phyloP scores from a whole-genome alignment of 2,797 vertebrate species.

The Platalea minor region DNA sequence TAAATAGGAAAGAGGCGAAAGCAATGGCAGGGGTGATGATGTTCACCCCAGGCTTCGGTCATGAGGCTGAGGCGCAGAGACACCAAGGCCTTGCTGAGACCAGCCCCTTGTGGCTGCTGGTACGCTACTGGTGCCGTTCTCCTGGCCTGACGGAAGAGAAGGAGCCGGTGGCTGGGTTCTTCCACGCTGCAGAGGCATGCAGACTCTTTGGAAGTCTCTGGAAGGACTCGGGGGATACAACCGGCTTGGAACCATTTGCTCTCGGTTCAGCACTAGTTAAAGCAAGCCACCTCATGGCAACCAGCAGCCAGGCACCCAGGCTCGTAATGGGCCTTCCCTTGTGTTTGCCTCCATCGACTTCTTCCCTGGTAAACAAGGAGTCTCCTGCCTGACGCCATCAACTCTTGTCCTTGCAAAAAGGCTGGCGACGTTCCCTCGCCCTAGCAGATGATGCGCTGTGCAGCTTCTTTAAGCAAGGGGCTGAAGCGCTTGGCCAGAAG shows the following conservation, averaged over 20 bases:
- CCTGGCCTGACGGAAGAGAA: not conserved
- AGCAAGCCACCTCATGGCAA: not conserved
- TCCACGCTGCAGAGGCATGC: not conserved
- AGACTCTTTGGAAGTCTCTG: not conserved
- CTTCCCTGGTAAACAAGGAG: not conserved
- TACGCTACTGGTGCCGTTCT: not conserved
- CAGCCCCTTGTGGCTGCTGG: not conserved
- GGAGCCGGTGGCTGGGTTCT: not conserved
- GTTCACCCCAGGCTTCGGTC: not conserved
- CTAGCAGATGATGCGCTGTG: not conserved
- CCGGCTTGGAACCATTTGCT: not conserved
- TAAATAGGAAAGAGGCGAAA: not conserved
- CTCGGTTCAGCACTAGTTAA: not conserved
- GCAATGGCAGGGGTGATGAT: not conserved
- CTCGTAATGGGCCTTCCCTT: not conserved
- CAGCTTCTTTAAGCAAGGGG: not conserved
- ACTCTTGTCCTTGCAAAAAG: not conserved
- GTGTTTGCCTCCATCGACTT: not conserved
- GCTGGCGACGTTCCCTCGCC: not conserved
- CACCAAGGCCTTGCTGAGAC: not conserved
- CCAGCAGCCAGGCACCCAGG: not conserved
- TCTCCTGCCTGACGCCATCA: not conserved
- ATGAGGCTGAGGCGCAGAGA: not conserved
- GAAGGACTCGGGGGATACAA: not conserved
- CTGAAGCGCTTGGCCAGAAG: not conserved